These are phyloP conservation scores for Scalopus aquaticus DNA, from an alignment of 2,113 vertebrate species.

Conservation along the genomic window DNA sequence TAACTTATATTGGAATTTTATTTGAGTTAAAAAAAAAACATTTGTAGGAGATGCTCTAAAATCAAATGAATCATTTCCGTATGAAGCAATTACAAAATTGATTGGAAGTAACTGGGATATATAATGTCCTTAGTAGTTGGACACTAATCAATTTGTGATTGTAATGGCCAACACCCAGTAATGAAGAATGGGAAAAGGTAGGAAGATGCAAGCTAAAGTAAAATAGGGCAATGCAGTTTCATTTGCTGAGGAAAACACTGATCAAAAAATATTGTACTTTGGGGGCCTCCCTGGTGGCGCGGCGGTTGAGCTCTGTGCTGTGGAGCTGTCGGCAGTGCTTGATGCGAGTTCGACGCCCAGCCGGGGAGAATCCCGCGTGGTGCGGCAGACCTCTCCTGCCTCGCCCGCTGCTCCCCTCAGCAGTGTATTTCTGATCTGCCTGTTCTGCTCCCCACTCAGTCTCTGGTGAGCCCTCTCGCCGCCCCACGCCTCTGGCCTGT, in stretches of 20 bases:
- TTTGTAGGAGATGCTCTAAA: not conserved
- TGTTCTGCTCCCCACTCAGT: too few relatives aligned
- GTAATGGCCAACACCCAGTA: not conserved
- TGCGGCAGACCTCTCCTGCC: too few relatives aligned
- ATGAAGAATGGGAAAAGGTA: not conserved
- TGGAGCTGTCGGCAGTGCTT: too few relatives aligned
- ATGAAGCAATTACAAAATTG: not conserved
- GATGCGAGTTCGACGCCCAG: too few relatives aligned
- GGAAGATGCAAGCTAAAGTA: not conserved
- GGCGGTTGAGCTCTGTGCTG: too few relatives aligned
- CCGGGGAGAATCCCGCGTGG: too few relatives aligned
- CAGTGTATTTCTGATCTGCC: too few relatives aligned
- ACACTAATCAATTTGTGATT: not conserved
- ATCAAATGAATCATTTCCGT: not conserved
- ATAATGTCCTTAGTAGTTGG: not conserved
- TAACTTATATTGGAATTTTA: slow-evolving; percentile 19
- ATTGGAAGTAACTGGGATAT: slow-evolving; percentile 1
- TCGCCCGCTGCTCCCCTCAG: too few relatives aligned
- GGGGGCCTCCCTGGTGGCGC: too few relatives aligned
- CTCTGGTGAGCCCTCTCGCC: too few relatives aligned
- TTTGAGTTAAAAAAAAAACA: not conserved
- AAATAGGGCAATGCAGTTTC: not conserved
- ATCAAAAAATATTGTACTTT: too few relatives aligned
- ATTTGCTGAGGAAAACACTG: slow-evolving; percentile 35
- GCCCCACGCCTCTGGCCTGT: too few relatives aligned